Evolutionary conservation across 2,888 invertebrate genomes (phyloP).

Genomic region (Brassicogethes aeneus): DNA sequence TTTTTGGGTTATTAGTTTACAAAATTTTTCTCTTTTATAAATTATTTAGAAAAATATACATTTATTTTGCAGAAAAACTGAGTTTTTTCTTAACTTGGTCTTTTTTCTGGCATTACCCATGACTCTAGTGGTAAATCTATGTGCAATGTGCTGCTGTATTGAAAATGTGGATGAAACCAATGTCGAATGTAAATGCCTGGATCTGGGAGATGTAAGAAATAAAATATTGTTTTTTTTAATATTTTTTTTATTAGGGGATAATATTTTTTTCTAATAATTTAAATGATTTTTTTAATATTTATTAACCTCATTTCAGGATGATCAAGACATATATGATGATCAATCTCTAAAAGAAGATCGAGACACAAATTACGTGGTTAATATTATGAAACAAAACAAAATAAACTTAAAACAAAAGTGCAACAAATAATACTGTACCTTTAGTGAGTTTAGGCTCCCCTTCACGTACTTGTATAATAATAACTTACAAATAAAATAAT

Average conservation of each 20-base stretch:
- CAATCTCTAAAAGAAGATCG: slow-evolving; percentile 29
- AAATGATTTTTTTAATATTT: no score
- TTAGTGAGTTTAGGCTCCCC: no score
- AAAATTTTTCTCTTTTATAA: no score
- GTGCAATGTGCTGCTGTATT: slow-evolving; percentile 32
- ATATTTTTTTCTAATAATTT: slow-evolving; percentile 1
- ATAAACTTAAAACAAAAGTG: no score
- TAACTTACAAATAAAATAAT: no score
- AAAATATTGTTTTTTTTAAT: neutral
- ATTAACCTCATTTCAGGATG: no score
- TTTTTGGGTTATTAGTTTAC: no score
- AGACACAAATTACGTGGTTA: slow-evolving; percentile 36
- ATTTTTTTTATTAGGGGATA: slow-evolving; percentile 3
- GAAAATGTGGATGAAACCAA: slow-evolving; percentile 23
- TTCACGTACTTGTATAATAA: no score
- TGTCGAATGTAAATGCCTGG: slow-evolving; percentile 7
- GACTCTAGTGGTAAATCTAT: slow-evolving; percentile 28
- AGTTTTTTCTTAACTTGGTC: slow-evolving; percentile 41
- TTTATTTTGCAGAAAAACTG: slow-evolving; percentile 31
- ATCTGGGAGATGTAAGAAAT: slow-evolving; percentile 4
- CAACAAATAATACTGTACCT: no score
- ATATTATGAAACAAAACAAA: slow-evolving; percentile 33
- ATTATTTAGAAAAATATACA: no score
- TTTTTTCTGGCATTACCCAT: slow-evolving; percentile 43
- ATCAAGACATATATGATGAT: slow-evolving; percentile 20